phyloP scores from a whole-genome alignment of 2,888 invertebrate species.

The Tetanocera ferruginea region DNA sequence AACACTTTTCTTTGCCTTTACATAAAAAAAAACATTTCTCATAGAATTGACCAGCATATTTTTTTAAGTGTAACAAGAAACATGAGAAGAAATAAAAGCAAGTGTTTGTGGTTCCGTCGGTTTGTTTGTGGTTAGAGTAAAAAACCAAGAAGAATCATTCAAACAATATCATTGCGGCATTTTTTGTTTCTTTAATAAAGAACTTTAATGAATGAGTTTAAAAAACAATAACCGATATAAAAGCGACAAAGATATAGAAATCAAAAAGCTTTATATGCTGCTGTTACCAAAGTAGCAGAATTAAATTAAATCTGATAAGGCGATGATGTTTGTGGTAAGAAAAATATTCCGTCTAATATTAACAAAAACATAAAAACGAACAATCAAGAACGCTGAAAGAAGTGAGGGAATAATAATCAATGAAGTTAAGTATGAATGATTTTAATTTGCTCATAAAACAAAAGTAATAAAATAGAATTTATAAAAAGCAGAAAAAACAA shows the following conservation, averaged over 20 bases:
- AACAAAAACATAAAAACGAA: neutral
- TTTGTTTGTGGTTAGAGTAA: too few species aligned
- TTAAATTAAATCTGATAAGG: neutral
- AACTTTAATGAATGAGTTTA: too few species aligned
- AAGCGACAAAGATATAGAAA: neutral
- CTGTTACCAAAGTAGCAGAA: neutral
- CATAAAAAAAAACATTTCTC: too few species aligned
- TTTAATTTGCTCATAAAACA: neutral
- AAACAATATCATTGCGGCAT: too few species aligned
- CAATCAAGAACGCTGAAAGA: neutral
- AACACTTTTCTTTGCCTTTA: too few species aligned
- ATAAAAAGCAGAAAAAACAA: neutral
- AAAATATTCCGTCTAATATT: neutral
- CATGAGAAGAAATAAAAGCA: too few species aligned
- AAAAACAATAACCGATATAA: neutral
- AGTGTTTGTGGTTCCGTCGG: too few species aligned
- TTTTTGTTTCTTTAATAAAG: too few species aligned
- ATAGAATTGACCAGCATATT: too few species aligned
- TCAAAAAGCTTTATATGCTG: neutral
- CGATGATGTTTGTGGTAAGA: neutral
- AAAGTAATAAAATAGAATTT: neutral
- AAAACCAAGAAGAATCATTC: too few species aligned
- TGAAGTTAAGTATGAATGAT: neutral
- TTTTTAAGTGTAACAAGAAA: too few species aligned
- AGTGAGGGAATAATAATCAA: neutral